phyloP scores from a whole-genome alignment of 2,888 invertebrate species.

The Tiliacea citrago region DNA sequence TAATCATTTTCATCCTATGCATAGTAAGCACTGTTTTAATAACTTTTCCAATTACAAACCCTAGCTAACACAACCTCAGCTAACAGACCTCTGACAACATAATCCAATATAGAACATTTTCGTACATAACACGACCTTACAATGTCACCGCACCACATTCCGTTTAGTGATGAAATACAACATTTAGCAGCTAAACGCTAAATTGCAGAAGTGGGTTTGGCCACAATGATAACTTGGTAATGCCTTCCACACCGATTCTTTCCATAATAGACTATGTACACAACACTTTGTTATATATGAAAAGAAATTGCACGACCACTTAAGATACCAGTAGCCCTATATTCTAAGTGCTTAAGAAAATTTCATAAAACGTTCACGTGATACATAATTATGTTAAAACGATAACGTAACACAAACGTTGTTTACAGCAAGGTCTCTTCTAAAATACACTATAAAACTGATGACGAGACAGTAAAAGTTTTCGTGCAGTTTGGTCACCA shows the following conservation, averaged over 20 bases:
- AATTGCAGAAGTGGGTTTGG: constrained; percentile 60
- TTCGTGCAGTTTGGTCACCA: constrained; percentile 77
- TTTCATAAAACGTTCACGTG: neutral
- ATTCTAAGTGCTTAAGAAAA: constrained; percentile 36
- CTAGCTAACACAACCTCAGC: constrained; percentile 35
- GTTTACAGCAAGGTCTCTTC: constrained; percentile 67
- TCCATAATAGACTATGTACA: constrained; percentile 16
- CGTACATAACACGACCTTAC: constrained; percentile 49
- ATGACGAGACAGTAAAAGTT: constrained; percentile 80
- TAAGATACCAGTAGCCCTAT: constrained; percentile 14
- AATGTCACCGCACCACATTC: constrained; percentile 67
- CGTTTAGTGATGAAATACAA: constrained; percentile 66
- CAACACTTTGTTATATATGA: constrained; percentile 17
- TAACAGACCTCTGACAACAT: constrained; percentile 45
- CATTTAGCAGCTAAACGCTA: constrained; percentile 68
- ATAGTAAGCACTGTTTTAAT: constrained; percentile 18
- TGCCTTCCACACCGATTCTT: constrained; percentile 33
- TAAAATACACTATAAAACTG: constrained; percentile 76
- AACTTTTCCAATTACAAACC: constrained; percentile 24
- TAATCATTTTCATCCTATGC: neutral
- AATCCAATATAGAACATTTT: constrained; percentile 31
- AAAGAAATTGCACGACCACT: constrained; percentile 39
- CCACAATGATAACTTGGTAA: constrained; percentile 52
- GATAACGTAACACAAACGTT: constrained; percentile 57
- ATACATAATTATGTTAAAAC: constrained; percentile 9